Evolutionary conservation across 2,113 vertebrate genomes (phyloP).

Genomic region (Tursiops truncatus): DNA sequence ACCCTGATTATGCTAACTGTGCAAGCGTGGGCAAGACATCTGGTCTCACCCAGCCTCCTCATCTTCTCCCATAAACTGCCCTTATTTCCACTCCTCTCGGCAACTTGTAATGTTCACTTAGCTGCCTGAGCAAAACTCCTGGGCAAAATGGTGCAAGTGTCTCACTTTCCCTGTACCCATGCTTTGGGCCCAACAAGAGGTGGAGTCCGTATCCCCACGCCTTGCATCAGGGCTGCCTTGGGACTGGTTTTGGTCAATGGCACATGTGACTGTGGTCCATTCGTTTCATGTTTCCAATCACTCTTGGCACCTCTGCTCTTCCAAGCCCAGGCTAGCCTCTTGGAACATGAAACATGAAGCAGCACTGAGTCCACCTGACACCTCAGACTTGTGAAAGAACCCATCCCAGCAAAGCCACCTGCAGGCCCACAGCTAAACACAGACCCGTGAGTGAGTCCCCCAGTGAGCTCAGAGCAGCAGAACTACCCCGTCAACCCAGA

Average conservation of each 20-base stretch:
- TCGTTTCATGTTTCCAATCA: background rate
- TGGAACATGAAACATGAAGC: fast-evolving
- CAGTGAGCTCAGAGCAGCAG: background rate
- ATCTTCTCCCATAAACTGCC: background rate
- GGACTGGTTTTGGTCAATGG: background rate
- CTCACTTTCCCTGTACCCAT: background rate
- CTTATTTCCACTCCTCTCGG: background rate
- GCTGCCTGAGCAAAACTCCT: background rate
- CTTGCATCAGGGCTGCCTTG: background rate
- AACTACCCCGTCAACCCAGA: background rate
- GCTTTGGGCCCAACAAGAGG: background rate
- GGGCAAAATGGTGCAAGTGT: background rate
- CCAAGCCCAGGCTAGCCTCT: background rate
- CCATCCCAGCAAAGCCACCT: background rate
- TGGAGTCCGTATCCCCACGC: fast-evolving
- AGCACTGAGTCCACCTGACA: background rate
- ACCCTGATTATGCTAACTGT: background rate
- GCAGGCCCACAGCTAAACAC: background rate
- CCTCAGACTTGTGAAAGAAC: background rate
- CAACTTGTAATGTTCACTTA: background rate
- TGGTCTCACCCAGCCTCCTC: background rate
- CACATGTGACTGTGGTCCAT: fast-evolving
- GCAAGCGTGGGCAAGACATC: background rate
- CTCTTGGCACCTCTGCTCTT: background rate
- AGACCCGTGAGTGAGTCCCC: background rate